Percentiles rank a stretch among this genome's conserved stretches.
Evolutionary conservation across 1,140 invertebrate genomes (phyloP).

Genomic region (Caenorhabditis latens): DNA sequence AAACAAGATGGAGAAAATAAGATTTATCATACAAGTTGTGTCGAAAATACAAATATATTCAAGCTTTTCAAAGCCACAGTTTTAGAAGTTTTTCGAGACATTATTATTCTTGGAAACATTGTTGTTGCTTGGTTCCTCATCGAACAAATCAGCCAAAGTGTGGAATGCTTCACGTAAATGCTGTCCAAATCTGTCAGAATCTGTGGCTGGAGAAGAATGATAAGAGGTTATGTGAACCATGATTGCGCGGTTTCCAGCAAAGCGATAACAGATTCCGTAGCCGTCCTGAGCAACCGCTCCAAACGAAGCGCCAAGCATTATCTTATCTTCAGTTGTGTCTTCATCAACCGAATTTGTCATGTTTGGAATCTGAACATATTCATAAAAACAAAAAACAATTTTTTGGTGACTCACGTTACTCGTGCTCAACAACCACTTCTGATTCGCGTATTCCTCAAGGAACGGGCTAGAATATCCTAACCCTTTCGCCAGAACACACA

Average conservation of each 20-base stretch:
- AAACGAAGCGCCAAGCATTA: conserved; percentile 69
- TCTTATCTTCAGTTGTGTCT: conserved; percentile 57
- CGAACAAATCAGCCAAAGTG: conserved; percentile 41
- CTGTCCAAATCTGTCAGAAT: conserved; percentile 39
- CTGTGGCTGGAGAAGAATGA: conserved; percentile 45
- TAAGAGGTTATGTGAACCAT: conserved; percentile 54
- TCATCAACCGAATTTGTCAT: conserved; percentile 69
- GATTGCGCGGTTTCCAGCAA: conserved; percentile 69
- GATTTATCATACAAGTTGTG: not conserved
- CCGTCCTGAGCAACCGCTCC: conserved; percentile 68
- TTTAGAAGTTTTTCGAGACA: not conserved
- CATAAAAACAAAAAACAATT: too few relatives aligned
- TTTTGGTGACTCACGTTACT: conserved; percentile 79
- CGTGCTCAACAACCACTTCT: conserved; percentile 94
- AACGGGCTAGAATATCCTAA: conserved; percentile 83
- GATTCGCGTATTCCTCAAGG: conserved; percentile 88
- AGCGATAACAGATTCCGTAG: conserved; percentile 71
- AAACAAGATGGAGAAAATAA: too few relatives aligned
- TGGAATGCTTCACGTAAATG: conserved; percentile 42
- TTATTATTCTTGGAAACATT: not conserved
- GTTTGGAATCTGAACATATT: conserved; percentile 60
- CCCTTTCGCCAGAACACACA: conserved; percentile 96
- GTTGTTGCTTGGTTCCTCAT: conserved; percentile 20
- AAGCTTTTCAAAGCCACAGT: not conserved
- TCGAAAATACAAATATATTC: not conserved